These are phyloP conservation scores for Clarias fuscus DNA, from an alignment of 2,797 vertebrate genomes.

Conservation along the genomic window DNA sequence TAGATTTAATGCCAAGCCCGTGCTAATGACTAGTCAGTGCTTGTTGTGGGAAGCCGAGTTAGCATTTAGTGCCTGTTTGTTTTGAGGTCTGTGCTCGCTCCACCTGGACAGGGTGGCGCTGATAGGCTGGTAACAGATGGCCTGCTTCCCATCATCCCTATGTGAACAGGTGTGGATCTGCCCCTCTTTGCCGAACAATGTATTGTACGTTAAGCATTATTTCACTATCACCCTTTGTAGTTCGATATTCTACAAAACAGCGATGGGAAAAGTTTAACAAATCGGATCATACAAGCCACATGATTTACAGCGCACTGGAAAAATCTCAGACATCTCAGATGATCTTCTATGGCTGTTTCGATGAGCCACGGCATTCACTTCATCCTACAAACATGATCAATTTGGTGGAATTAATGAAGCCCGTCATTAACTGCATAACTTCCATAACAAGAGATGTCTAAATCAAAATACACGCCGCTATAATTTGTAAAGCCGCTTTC, in stretches of 20 bases:
- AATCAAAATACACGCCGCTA: neutral
- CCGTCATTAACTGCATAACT: neutral
- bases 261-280: neutral
- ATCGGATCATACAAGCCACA: neutral
- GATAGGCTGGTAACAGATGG: slow-evolving; percentile 47
- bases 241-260: slow-evolving; percentile 15
- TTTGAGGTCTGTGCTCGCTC: neutral
- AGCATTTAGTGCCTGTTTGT: slow-evolving; percentile 31
- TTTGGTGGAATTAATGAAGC: slow-evolving; percentile 13
- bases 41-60: slow-evolving; percentile 3
- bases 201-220: slow-evolving; percentile 13
- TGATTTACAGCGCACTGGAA: neutral
- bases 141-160: slow-evolving; percentile 24
- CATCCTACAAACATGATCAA: slow-evolving; percentile 1
- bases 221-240: slow-evolving; percentile 1
- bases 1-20: neutral
- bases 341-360: slow-evolving; percentile 16
- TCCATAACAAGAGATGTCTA: neutral
- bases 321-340: slow-evolving; percentile 12
- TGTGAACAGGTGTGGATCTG: slow-evolving; percentile 29
- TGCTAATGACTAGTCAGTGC: slow-evolving; percentile 23
- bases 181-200: slow-evolving; percentile 26
- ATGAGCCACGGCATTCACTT: neutral
- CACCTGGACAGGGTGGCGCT: slow-evolving; percentile 19
- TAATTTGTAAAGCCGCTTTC: neutral